Conservation (phyloP, 1,140 invertebrate genomes). For the Argopecten irradians region DNA sequence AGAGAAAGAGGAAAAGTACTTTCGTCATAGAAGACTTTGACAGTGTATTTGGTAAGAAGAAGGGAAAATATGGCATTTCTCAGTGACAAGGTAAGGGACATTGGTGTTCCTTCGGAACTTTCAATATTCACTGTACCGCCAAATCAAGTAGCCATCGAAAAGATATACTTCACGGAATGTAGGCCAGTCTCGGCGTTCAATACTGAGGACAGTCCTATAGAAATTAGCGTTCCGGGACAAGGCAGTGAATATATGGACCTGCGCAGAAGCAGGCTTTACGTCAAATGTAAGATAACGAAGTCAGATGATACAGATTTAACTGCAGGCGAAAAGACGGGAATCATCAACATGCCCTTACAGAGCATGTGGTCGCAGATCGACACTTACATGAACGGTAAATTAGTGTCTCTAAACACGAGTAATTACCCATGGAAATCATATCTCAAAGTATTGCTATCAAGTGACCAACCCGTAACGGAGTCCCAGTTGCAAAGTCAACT, state of each 20-base stretch:
- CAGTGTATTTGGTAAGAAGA: too few species aligned
- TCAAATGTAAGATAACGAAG: constrained; percentile 40
- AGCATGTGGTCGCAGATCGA: constrained; percentile 40
- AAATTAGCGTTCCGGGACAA: constrained; percentile 40
- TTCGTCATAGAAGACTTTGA: too few species aligned
- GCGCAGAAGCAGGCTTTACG: constrained; percentile 31
- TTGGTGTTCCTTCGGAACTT: constrained; percentile 42
- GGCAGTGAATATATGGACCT: constrained; percentile 42
- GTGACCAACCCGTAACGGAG: constrained; percentile 20
- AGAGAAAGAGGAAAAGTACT: background rate
- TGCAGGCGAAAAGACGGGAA: constrained; percentile 30
- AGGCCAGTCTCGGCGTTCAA: constrained; percentile 39
- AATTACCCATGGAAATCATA: constrained; percentile 46
- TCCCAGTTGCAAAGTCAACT: constrained; percentile 34
- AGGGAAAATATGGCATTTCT: background rate
- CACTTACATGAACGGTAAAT: constrained; percentile 44
- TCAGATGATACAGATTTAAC: constrained; percentile 32
- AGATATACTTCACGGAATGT: constrained; percentile 48
- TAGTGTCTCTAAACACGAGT: constrained; percentile 39
- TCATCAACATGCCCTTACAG: constrained; percentile 41
- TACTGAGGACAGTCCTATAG: constrained; percentile 37
- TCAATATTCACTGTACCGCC: too few species aligned
- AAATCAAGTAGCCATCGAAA: constrained; percentile 32
- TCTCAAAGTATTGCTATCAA: constrained; percentile 39
- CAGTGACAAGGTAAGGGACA: constrained; percentile 13